Evolutionary conservation across 2,888 invertebrate genomes (phyloP).

Genomic region (Nomada hirtipes): DNA sequence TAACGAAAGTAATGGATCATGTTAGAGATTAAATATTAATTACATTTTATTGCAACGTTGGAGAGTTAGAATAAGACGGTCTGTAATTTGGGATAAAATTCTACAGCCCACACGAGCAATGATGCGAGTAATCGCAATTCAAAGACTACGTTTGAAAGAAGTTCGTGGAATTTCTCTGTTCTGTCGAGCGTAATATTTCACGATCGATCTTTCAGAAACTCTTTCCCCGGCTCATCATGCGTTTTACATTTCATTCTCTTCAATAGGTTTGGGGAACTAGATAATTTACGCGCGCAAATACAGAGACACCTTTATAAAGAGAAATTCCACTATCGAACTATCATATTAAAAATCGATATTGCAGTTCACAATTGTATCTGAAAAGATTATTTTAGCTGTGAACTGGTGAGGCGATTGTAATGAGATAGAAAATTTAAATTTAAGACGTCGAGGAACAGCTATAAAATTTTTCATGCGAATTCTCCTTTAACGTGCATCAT

Average conservation of each 20-base stretch:
- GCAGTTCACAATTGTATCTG: too few species aligned
- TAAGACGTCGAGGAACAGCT: not conserved
- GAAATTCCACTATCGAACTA: too few species aligned
- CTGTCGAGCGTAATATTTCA: constrained; percentile 18
- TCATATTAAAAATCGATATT: too few species aligned
- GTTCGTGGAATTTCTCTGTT: constrained; percentile 21
- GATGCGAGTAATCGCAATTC: constrained; percentile 23
- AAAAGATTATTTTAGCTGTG: too few species aligned
- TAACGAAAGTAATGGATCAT: not conserved
- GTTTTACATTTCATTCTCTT: constrained; percentile 1
- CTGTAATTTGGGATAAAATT: not conserved
- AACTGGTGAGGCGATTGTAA: too few species aligned
- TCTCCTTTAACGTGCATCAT: not conserved
- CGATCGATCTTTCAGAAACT: constrained; percentile 1
- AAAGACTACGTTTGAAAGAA: constrained; percentile 14
- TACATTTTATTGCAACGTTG: not conserved
- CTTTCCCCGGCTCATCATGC: not conserved
- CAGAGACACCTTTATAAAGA: not conserved
- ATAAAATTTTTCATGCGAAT: not conserved
- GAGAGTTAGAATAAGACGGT: not conserved
- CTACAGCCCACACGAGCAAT: constrained; percentile 8
- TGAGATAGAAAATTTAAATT: not conserved
- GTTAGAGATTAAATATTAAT: not conserved
- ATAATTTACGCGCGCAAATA: not conserved
- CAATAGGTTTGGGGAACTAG: not conserved